These are phyloP conservation scores for Entomyzon cyanotis DNA, from an alignment of 2,113 vertebrate genomes.

Conservation along the genomic window DNA sequence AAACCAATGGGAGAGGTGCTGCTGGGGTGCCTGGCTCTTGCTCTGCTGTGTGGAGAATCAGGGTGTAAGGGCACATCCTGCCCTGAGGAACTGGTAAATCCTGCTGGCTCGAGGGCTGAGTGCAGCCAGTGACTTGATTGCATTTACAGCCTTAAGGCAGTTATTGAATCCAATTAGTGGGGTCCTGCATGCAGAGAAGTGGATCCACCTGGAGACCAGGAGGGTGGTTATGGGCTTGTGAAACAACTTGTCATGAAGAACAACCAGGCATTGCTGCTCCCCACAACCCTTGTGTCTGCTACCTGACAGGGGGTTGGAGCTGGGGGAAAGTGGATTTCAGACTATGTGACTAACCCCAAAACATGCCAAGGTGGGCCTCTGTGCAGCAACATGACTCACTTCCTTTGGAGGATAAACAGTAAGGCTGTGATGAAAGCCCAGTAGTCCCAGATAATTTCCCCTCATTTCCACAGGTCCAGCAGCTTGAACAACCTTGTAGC, in stretches of 20 bases:
- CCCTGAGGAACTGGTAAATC: constrained; percentile 11
- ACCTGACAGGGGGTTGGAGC: neutral
- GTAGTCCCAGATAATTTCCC: neutral
- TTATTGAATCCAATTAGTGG: neutral
- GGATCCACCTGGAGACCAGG: neutral
- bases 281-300: neutral
- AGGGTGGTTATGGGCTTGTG: neutral
- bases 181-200: neutral
- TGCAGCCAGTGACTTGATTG: neutral
- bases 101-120: neutral
- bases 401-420: neutral
- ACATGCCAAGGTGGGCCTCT: neutral
- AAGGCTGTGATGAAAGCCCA: neutral
- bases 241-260: neutral
- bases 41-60: fast-evolving
- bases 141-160: neutral
- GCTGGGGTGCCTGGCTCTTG: neutral
- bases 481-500: neutral
- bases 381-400: neutral
- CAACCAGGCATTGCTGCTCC: neutral
- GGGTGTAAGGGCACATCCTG: neutral
- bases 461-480: neutral
- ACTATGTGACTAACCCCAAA: neutral
- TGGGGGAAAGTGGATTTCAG: neutral
- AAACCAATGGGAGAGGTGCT: neutral